Base-by-base conservation (phyloP, 2,113 vertebrate genomes). In the Larimichthys crocea region DNA sequence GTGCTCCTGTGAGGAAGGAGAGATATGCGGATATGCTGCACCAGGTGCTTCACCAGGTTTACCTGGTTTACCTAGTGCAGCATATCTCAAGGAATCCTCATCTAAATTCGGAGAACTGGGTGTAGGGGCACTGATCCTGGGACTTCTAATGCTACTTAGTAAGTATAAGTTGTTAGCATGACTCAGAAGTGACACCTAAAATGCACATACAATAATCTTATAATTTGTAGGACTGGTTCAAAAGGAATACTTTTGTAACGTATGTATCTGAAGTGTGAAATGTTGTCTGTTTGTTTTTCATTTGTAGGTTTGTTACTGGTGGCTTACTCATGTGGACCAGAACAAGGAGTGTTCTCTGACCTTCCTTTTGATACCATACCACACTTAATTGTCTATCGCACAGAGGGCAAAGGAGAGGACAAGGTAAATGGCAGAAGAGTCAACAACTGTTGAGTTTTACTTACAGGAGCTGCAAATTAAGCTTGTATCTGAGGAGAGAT, bases 111-210 rank as follows among this genome's bases (percentile, higher is more conserved):
- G 95, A 0, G 69, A 62, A 12, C 6, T 90, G 63, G 95, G 92
- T 66, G 90, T 95, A 22, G 91, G 78, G 10, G 80, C 93, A 31
- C 73, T 96, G 82, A 74, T 95, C 73, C 88, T 95, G 0, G 95
- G 92, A 76, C 89, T 94, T 79, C 61, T 96, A 77, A 85, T 90
- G 64, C 93, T 96, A 83, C 88, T 96, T 16, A 0, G 95, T 96
- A 91, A 95, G 95, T 95, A 93, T 52, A n/a, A 49, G 14, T 12
- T 59, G 15, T 10, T 12, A 50, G 44, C 19, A n/a, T 49, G 44
- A n/a, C 20, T 53, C 20, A 29, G 1, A 19, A 56, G 22, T 49
- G 14, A 5, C 4, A 5, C 12, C 4, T 16, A 49, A 49, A 49
- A 49, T 40, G 15, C 48, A 49, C 1, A 49, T 49, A 50, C 19